A percentile compares a stretch with the other conserved stretches of the same genome.
Evolutionary conservation across 2,888 invertebrate genomes (phyloP).

Genomic region (Sminthurides aquaticus): DNA sequence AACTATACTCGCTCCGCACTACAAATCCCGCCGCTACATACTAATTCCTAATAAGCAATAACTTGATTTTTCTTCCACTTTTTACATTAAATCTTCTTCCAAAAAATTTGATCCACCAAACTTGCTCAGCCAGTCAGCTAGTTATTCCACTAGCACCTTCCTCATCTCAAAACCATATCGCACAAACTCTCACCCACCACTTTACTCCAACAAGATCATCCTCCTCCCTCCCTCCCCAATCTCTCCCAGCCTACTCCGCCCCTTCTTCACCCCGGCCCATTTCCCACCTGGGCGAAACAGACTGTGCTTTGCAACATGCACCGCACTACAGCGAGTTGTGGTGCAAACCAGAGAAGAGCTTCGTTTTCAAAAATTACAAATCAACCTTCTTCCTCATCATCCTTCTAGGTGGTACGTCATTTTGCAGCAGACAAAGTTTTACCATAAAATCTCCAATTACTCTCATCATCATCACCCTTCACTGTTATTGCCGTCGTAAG

Average conservation of each 20-base stretch:
- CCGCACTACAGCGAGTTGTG: too few relatives aligned
- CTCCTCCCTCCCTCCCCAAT: too few relatives aligned
- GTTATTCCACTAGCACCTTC: background rate
- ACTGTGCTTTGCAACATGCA: too few relatives aligned
- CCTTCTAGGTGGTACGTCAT: background rate
- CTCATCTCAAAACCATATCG: background rate
- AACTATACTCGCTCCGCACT: too few relatives aligned
- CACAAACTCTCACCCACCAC: too few relatives aligned
- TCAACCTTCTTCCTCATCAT: background rate
- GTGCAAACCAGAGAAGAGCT: background rate
- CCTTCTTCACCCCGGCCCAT: background rate
- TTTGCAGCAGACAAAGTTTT: background rate
- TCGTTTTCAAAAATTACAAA: background rate
- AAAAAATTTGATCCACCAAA: background rate
- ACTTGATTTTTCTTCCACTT: conserved; percentile 4
- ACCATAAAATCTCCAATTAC: background rate
- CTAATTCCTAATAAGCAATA: conserved; percentile 6
- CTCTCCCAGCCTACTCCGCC: too few relatives aligned
- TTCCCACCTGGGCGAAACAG: too few relatives aligned
- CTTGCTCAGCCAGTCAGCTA: background rate
- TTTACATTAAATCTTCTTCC: background rate
- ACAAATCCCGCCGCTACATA: too few relatives aligned
- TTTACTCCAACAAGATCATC: too few relatives aligned
- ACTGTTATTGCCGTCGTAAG: background rate
- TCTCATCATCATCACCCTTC: background rate